Evolutionary conservation across 1,140 invertebrate species (phyloP).

Genomic region (Apis laboriosa): DNA sequence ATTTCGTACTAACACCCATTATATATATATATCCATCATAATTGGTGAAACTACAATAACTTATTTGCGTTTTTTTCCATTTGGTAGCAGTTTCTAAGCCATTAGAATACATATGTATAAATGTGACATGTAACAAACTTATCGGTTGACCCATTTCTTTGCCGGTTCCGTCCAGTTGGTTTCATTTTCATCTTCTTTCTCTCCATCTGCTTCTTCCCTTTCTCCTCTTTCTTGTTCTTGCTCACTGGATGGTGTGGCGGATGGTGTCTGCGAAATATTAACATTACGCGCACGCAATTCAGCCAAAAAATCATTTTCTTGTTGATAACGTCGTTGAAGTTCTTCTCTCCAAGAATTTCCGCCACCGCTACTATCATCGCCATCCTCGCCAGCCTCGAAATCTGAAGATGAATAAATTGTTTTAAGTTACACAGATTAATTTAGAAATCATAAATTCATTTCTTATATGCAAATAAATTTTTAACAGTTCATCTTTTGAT

Average conservation of each 20-base stretch:
- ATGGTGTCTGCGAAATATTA: conserved; percentile 68
- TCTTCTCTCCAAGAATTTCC: conserved; percentile 84
- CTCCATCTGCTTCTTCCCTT: conserved; percentile 76
- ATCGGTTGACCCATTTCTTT: conserved; percentile 87
- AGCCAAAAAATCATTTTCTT: conserved; percentile 85
- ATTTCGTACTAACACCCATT: conserved; percentile 55
- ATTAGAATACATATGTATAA: conserved; percentile 20
- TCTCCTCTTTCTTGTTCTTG: conserved; percentile 78
- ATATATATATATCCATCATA: conserved; percentile 45
- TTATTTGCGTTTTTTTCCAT: conserved; percentile 32
- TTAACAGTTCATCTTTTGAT: background rate
- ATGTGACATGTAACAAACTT: conserved; percentile 65
- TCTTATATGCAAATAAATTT: too few species aligned
- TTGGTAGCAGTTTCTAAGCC: conserved; percentile 37
- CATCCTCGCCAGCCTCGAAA: conserved; percentile 81
- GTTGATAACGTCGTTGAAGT: conserved; percentile 83
- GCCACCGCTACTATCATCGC: conserved; percentile 82
- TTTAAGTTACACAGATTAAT: background rate
- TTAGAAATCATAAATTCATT: too few species aligned
- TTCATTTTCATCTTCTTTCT: conserved; percentile 82
- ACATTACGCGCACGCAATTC: conserved; percentile 83
- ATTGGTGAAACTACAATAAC: conserved; percentile 22
- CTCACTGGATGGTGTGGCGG: conserved; percentile 74
- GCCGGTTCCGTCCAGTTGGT: conserved; percentile 86
- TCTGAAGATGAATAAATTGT: conserved; percentile 69